phyloP scores from a whole-genome alignment of 2,113 vertebrate species.

The Oenanthe melanoleuca region DNA sequence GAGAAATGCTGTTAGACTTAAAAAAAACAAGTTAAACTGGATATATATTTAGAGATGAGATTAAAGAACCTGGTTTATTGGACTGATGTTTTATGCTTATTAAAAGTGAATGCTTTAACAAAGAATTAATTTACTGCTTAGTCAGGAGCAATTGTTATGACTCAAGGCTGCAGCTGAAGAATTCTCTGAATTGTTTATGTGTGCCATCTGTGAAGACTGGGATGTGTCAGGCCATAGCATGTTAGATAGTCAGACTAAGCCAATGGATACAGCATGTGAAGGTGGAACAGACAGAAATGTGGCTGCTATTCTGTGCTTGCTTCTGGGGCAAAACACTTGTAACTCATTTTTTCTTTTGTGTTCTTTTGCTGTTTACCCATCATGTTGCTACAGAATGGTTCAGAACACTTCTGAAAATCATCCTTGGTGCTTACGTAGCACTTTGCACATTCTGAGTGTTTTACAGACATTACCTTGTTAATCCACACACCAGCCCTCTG shows the following conservation, averaged over 20 bases:
- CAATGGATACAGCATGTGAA: not conserved
- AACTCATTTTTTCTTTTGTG: not conserved
- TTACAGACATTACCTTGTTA: not conserved
- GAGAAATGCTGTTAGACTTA: not conserved
- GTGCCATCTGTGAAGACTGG: not conserved
- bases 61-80: not conserved
- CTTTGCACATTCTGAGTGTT: not conserved
- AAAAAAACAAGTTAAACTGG: not conserved
- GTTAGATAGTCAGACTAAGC: not conserved
- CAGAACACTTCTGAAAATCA: not conserved
- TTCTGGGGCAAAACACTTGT: not conserved
- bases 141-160: not conserved
- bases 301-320: not conserved
- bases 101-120: not conserved
- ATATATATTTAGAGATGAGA: not conserved
- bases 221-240: not conserved
- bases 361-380: fast-evolving
- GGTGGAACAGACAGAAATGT: not conserved
- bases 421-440: fast-evolving
- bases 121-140: slow-evolving; percentile 1
- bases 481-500: not conserved
- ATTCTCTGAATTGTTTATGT: not conserved
- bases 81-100: not conserved
- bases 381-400: fast-evolving
- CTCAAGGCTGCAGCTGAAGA: not conserved